phyloP scores from a whole-genome alignment of 2,888 invertebrate genomes.

The Epirrita christyi region DNA sequence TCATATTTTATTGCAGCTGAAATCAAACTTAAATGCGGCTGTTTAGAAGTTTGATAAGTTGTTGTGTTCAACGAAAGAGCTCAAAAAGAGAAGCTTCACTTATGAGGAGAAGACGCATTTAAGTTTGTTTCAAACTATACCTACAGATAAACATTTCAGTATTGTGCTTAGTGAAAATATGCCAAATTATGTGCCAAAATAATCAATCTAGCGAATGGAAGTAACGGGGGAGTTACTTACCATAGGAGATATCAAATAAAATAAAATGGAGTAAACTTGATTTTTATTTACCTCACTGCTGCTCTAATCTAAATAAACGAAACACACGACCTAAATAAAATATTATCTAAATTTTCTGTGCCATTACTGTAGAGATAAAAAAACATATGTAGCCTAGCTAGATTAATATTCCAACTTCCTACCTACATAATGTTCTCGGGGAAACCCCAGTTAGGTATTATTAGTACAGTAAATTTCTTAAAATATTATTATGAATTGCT shows the following conservation, averaged over 20 bases:
- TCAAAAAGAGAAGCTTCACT: not conserved
- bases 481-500: too few relatives aligned
- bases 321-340: too few relatives aligned
- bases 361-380: too few relatives aligned
- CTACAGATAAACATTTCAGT: slow-evolving; percentile 24
- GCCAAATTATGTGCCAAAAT: slow-evolving; percentile 78
- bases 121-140: slow-evolving; percentile 3
- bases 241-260: slow-evolving; percentile 73
- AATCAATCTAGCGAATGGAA: slow-evolving; percentile 48
- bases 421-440: too few relatives aligned
- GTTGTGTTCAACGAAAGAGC: not conserved
- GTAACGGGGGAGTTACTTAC: slow-evolving; percentile 58
- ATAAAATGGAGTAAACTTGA: slow-evolving; percentile 49
- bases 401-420: too few relatives aligned
- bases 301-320: too few relatives aligned
- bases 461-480: too few relatives aligned
- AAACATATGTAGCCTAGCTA: too few relatives aligned
- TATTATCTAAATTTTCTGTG: too few relatives aligned
- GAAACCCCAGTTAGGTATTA: too few relatives aligned
- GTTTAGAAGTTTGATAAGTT: not conserved
- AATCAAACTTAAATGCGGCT: slow-evolving; percentile 6
- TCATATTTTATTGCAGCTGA: not conserved
- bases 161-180: slow-evolving; percentile 46
- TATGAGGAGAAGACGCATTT: slow-evolving; percentile 3
- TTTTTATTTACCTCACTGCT: slow-evolving; percentile 33